These are phyloP conservation scores for Hypomesus transpacificus DNA, from an alignment of 2,113 vertebrate genomes.

Conservation along the genomic window DNA sequence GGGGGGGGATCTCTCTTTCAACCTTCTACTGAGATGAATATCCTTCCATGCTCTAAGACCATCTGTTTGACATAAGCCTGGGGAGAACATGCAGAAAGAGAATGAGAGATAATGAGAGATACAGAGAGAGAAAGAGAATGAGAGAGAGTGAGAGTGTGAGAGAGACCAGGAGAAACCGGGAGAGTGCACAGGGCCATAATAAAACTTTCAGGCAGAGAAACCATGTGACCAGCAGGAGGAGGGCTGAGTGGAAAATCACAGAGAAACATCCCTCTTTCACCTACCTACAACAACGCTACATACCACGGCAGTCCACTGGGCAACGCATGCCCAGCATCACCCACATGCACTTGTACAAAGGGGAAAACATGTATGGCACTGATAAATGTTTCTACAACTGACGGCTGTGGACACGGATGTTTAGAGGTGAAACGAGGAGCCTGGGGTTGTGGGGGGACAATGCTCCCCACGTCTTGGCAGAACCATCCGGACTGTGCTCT, in stretches of 20 bases:
- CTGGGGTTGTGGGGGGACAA: not conserved
- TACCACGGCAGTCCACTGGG: not conserved
- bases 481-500: not conserved
- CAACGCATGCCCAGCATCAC: not conserved
- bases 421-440: slow-evolving; percentile 14
- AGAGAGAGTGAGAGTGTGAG: not conserved
- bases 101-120: slow-evolving; percentile 23
- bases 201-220: slow-evolving; percentile 44
- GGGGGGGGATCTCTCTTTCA: slow-evolving; percentile 34
- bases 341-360: slow-evolving; percentile 3
- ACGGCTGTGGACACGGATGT: slow-evolving; percentile 12
- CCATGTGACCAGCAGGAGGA: slow-evolving; percentile 43
- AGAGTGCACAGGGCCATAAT: slow-evolving; percentile 39
- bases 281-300: not conserved
- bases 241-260: slow-evolving; percentile 24
- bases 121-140: slow-evolving; percentile 22
- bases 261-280: not conserved
- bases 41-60: slow-evolving; percentile 48
- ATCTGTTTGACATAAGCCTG: slow-evolving; percentile 49
- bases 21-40: slow-evolving; percentile 42
- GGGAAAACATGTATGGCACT: slow-evolving; percentile 16
- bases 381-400: not conserved
- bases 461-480: not conserved
- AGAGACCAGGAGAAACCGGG: not conserved
- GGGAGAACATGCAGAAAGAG: no score